Evolutionary conservation across 37 sponge, comb jelly and placozoan genomes (phyloP), one percentile per base, ranked within the genome.

Genomic region (Ianthella basta): DNA sequence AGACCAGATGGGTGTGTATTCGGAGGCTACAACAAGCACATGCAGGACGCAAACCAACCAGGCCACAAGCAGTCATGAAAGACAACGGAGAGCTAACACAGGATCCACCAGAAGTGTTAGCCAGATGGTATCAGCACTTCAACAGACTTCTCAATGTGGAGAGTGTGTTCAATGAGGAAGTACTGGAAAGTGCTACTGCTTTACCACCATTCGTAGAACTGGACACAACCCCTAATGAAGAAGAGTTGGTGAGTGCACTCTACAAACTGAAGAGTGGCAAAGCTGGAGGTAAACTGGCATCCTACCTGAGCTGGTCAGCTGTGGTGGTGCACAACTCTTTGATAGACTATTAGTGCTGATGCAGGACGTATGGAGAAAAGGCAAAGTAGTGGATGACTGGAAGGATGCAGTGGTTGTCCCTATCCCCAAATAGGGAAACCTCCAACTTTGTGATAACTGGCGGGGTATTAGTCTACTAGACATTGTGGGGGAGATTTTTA

Each of bases 71-170:
- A 73, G 85, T 85, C 41, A 72, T 27, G 78, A 85, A n/a, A 60
- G 77, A 85, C 25, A 63, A 85, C 36, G 85, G 85, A 10, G 77
- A 72, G 44, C 55, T 85, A 59, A 85, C 75, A 72, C 74, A 85
- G 19, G 85, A 80, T n/a, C 77, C 85, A 85, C 14, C 37, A n/a
- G 63, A 85, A 53, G 68, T 78, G 65, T 34, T 61, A 86, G 33
- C 59, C 18, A 64, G 85, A 59, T 85, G 85, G 85, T 77, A 85
- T 32, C 85, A 85, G 44, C 85, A 85, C 85, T 85, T 85, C 30
- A 0, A 55, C 38, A 85, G 36, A 37, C 39, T 85, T 1, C 60
- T 85, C 66, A 85, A 70, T 54, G 36, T 3, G 66, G 40, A n/a
- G 21, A 85, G 75, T 85, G 77, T 53, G 74, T 85, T 74, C 4